These are phyloP conservation scores for Bradypodion pumilum DNA, from an alignment of 2,797 vertebrate genomes.

Conservation along the genomic window DNA sequence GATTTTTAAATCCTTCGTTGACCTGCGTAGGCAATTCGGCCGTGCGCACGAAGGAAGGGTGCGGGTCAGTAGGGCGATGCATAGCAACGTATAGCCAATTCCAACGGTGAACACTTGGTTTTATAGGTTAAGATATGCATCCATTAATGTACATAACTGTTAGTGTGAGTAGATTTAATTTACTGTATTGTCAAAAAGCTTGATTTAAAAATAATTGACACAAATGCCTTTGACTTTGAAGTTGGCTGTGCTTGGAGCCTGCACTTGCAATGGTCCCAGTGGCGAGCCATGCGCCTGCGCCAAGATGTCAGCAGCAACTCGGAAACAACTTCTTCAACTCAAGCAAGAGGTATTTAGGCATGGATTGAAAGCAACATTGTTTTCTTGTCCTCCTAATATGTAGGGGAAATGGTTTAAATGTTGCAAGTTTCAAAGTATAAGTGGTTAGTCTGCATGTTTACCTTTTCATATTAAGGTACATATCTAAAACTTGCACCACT, in stretches of 20 bases:
- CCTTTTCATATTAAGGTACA: background rate
- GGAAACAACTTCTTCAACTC: conserved; percentile 84
- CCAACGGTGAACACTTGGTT: too few relatives aligned
- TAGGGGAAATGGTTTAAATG: background rate
- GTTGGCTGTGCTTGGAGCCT: conserved; percentile 87
- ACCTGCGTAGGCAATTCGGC: too few relatives aligned
- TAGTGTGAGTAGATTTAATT: background rate
- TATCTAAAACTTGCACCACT: background rate
- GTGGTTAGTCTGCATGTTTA: background rate
- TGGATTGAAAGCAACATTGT: background rate
- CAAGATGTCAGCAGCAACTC: conserved; percentile 79
- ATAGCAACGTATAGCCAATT: too few relatives aligned
- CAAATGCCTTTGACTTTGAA: conserved; percentile 62
- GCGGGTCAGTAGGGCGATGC: too few relatives aligned
- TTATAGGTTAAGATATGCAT: too few relatives aligned
- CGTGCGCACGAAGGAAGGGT: too few relatives aligned
- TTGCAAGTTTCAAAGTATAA: background rate
- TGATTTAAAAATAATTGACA: conserved; percentile 13
- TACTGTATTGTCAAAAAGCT: background rate
- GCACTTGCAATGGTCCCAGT: conserved; percentile 70
- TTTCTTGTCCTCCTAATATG: background rate
- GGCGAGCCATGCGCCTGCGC: conserved; percentile 84
- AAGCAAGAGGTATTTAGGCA: conserved; percentile 81
- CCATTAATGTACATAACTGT: background rate
- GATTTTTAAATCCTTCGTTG: too few relatives aligned